phyloP scores from a whole-genome alignment of 2,888 invertebrate species.

The Dryobota labecula region DNA sequence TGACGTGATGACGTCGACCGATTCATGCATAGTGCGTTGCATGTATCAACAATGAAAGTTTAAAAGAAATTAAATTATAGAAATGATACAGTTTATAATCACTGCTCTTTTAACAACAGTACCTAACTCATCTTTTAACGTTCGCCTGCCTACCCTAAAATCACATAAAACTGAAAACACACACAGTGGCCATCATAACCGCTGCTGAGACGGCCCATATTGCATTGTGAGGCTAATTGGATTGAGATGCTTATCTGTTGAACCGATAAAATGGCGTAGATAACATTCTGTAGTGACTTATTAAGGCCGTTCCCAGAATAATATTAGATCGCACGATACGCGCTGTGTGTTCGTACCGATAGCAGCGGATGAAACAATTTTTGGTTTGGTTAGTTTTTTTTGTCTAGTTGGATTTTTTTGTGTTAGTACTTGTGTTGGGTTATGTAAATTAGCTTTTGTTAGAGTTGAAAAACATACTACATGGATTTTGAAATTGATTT shows the following conservation, averaged over 20 bases:
- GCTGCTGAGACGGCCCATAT: slow-evolving; percentile 86
- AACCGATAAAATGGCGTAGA: slow-evolving; percentile 90
- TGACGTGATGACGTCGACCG: too few species aligned
- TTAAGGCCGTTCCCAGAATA: slow-evolving; percentile 91
- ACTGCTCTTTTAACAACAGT: slow-evolving; percentile 15
- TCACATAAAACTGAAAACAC: slow-evolving; percentile 68
- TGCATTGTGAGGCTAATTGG: slow-evolving; percentile 91
- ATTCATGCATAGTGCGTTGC: too few species aligned
- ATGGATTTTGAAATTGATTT: neutral
- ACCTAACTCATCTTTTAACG: slow-evolving; percentile 25
- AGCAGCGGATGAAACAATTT: slow-evolving; percentile 72
- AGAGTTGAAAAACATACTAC: neutral
- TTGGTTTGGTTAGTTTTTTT: slow-evolving; percentile 29
- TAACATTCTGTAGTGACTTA: slow-evolving; percentile 91
- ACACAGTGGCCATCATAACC: slow-evolving; percentile 83
- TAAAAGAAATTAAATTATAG: neutral
- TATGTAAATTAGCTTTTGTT: slow-evolving; percentile 6
- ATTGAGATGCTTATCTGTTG: slow-evolving; percentile 88
- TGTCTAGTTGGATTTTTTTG: slow-evolving; percentile 15
- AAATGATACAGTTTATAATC: neutral
- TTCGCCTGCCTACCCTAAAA: slow-evolving; percentile 43
- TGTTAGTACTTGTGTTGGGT: slow-evolving; percentile 4
- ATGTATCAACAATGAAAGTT: neutral
- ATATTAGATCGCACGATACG: slow-evolving; percentile 90
- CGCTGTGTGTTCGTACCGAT: slow-evolving; percentile 79